A percentile compares a stretch with the other conserved stretches of the same genome.
Conservation (phyloP, 2,113 vertebrate genomes). For the Bujurquina vittata region DNA sequence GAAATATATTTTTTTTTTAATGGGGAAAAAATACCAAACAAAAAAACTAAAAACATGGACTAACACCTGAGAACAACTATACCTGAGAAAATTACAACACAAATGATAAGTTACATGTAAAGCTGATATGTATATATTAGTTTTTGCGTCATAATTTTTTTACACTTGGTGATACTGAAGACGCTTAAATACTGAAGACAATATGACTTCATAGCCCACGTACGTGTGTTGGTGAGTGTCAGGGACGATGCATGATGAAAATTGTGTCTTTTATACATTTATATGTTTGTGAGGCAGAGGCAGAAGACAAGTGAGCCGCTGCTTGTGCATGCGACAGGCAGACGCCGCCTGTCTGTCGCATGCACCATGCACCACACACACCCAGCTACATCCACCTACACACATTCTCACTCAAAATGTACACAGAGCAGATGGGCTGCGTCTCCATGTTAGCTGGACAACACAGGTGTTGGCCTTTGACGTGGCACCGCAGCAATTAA, state of each 20-base stretch:
- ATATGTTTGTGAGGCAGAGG: background rate
- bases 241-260: constrained; percentile 1
- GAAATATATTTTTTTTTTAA: constrained; percentile 20
- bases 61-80: background rate
- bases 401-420: constrained; percentile 8
- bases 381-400: constrained; percentile 10
- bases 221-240: background rate
- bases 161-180: background rate
- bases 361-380: constrained; percentile 5
- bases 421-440: constrained; percentile 49
- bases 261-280: constrained; percentile 1
- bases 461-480: constrained; percentile 49
- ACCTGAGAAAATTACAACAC: background rate
- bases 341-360: constrained; percentile 60
- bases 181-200: background rate
- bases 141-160: background rate
- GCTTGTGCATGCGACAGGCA: background rate
- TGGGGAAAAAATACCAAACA: background rate
- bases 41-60: background rate
- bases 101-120: background rate
- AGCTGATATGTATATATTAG: background rate
- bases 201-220: background rate
- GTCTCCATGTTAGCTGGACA: constrained; percentile 27
- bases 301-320: background rate
- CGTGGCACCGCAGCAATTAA: constrained; percentile 48